Percentiles rank a stretch among this genome's conserved stretches.
Evolutionary conservation across 2,797 vertebrate species (phyloP).

Genomic region (Melanotaenia trifasciata): DNA sequence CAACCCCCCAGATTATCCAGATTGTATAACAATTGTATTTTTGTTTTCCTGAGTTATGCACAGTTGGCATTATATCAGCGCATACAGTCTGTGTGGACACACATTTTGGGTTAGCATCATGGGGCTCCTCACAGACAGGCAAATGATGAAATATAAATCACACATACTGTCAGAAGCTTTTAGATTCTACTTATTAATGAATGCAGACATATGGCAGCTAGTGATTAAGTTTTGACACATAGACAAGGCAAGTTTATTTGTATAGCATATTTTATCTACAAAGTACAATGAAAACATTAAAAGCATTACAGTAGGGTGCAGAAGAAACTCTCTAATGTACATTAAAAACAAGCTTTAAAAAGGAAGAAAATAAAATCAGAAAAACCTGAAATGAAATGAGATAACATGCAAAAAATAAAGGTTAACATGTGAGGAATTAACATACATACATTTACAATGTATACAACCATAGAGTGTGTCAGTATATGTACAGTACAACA

Average conservation of each 20-base stretch:
- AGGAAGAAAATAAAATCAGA: too few relatives aligned
- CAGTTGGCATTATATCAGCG: background rate
- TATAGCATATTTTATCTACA: too few relatives aligned
- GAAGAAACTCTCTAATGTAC: too few relatives aligned
- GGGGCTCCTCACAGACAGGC: background rate
- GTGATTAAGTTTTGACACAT: too few relatives aligned
- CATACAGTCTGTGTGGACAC: background rate
- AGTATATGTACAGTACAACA: conserved; percentile 14
- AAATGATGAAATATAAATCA: background rate
- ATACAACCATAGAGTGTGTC: background rate
- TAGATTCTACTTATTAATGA: conserved; percentile 1
- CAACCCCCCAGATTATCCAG: conserved; percentile 10
- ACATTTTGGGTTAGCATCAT: background rate
- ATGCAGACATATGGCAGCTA: background rate
- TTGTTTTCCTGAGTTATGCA: background rate
- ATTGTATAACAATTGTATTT: conserved; percentile 7
- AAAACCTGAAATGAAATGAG: too few relatives aligned
- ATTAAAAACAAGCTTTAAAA: too few relatives aligned
- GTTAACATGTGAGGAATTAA: too few relatives aligned
- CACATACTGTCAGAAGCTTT: background rate
- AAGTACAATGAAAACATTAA: too few relatives aligned
- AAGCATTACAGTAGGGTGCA: too few relatives aligned
- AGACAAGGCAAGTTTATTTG: too few relatives aligned
- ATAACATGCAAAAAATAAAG: too few relatives aligned
- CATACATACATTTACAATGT: background rate